phyloP scores from a whole-genome alignment of 2,113 vertebrate genomes.

The Ciconia boyciana region DNA sequence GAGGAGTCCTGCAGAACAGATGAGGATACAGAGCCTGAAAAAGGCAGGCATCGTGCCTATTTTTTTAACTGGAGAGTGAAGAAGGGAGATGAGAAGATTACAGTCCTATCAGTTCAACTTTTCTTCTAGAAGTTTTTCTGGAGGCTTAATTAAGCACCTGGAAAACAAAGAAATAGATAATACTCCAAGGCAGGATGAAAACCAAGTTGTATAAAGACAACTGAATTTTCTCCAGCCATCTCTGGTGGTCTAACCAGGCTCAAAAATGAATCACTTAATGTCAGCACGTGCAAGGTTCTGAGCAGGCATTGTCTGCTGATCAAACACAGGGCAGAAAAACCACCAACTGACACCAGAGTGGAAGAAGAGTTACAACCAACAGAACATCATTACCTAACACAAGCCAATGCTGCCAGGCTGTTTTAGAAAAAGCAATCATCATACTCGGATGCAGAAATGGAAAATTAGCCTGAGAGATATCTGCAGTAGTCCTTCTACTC shows the following conservation, averaged over 20 bases:
- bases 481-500: not conserved
- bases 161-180: not conserved
- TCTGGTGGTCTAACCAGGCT: not conserved
- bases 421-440: not conserved
- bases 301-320: not conserved
- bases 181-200: not conserved
- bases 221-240: not conserved
- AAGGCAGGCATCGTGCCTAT: not conserved
- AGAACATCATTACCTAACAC: not conserved
- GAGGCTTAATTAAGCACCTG: not conserved
- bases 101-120: not conserved
- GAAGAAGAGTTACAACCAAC: not conserved
- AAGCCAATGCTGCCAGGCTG: not conserved
- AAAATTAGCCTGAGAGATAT: accelerated
- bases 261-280: not conserved
- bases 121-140: not conserved
- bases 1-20: not conserved
- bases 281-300: not conserved
- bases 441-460: not conserved
- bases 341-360: not conserved
- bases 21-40: not conserved
- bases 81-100: not conserved
- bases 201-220: not conserved
- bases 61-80: not conserved
- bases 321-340: not conserved